Evolutionary conservation across 2,888 invertebrate species (phyloP).

Genomic region (Machimus rusticus): DNA sequence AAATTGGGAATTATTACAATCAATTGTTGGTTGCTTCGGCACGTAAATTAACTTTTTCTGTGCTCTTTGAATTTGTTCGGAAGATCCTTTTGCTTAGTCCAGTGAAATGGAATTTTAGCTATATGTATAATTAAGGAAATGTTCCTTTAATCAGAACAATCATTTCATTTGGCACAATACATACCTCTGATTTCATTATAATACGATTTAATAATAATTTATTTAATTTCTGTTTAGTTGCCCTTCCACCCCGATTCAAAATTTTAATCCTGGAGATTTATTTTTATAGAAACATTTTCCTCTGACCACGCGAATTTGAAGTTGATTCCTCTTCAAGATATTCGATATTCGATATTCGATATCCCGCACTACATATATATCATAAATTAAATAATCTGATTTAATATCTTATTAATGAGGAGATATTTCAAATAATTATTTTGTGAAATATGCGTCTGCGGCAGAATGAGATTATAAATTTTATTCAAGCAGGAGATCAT

Average conservation of each 20-base stretch:
- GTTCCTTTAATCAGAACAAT: neutral
- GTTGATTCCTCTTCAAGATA: neutral
- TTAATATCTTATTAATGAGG: too few relatives aligned
- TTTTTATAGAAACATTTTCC: neutral
- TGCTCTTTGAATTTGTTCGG: neutral
- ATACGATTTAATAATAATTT: neutral
- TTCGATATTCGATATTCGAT: too few relatives aligned
- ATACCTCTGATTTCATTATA: neutral
- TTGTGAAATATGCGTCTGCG: too few relatives aligned
- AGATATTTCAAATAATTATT: too few relatives aligned
- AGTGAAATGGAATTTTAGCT: neutral
- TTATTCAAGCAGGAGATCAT: too few relatives aligned
- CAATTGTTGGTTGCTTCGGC: neutral
- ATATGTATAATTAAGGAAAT: neutral
- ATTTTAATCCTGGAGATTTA: neutral
- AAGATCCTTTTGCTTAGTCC: neutral
- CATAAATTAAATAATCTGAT: too few relatives aligned
- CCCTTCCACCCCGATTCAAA: neutral
- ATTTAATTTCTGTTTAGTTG: neutral
- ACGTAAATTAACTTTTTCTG: neutral
- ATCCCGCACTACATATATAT: too few relatives aligned
- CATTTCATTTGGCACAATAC: neutral
- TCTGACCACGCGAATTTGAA: neutral
- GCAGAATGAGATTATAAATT: too few relatives aligned
- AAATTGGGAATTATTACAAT: neutral